These are phyloP conservation scores for Synchiropus splendidus DNA, from an alignment of 2,113 vertebrate species.

Conservation along the genomic window DNA sequence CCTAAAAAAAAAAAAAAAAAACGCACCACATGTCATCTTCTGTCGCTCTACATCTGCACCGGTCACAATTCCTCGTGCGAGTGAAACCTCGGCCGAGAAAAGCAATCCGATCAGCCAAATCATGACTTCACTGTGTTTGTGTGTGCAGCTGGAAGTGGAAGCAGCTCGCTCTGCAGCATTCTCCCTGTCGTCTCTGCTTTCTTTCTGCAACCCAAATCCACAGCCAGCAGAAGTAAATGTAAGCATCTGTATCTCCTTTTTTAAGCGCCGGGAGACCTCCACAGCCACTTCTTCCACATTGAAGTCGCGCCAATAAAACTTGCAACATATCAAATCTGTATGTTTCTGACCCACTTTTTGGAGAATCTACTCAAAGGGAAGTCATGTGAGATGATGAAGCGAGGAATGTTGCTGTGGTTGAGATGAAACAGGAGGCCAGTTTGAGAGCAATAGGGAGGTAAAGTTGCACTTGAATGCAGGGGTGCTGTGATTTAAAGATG, in stretches of 20 bases:
- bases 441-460: conserved; percentile 29
- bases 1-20: too few species aligned
- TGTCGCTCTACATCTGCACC: conserved; percentile 13
- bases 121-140: conserved; percentile 46
- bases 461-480: conserved; percentile 30
- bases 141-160: conserved; percentile 42
- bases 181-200: conserved; percentile 42
- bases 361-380: conserved; percentile 19
- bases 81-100: conserved; percentile 37
- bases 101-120: conserved; percentile 45
- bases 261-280: conserved; percentile 32
- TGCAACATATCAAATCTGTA: conserved; percentile 38
- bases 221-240: conserved; percentile 60
- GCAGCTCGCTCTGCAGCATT: conserved; percentile 30
- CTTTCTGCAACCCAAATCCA: conserved; percentile 35
- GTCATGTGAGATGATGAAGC: conserved; percentile 5
- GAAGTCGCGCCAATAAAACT: conserved; percentile 42
- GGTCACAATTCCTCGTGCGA: conserved; percentile 26
- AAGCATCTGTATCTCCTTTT: conserved; percentile 61
- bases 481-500: conserved; percentile 6
- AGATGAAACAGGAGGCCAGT: conserved; percentile 29
- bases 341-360: conserved; percentile 36
- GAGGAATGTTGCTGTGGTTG: conserved; percentile 18
- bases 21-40: too few species aligned
- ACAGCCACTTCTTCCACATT: conserved; percentile 44